Evolutionary conservation across 2,797 vertebrate genomes (phyloP), one percentile per base, ranked within the genome.

Genomic region (Synaphobranchus kaupii): DNA sequence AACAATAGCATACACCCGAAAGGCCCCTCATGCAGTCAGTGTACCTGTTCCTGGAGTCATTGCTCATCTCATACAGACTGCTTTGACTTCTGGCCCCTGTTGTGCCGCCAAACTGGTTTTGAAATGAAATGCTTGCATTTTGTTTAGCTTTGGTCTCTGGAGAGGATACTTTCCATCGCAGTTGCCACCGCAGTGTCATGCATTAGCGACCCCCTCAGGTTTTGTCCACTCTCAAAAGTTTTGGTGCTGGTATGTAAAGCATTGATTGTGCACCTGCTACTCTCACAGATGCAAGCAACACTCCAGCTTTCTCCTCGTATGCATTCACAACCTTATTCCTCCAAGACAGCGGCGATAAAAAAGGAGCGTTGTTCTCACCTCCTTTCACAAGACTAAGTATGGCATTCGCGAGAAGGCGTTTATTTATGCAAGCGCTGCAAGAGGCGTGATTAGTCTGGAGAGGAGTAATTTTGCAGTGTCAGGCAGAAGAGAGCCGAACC

Each of bases 341-440:
- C 80, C 22, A 63, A 84, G 48, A 85, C 47, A 39, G 25, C 71
- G 84, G 28, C 83, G 78, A 68, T 54, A 31, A 71, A 81, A 85
- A 58, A 87, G 73, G 63, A 76, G 78, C 83, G 83, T 68, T 52
- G 85, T 83, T 87, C 4, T 58, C 50, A 31, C 50, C 68, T 86
- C 39, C 76, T 86, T 83, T n/a, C 73, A 54, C 86, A 34, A 47
- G 81, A 17, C 52, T 50, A 84, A 68, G 84, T 54, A 56, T 66
- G 87, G 85, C 84, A 82, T 87, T 85, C 84, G 86, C 84, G 84
- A 54, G 84, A 85, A 78, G 60, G 50, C 52, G 68, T 86, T 86
- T 88, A 87, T 90, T 88, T 87, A 90, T 90, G 89, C 83, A 52
- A 60, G 60, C 85, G 50, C 44, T 47, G 50, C 76, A 85, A 76